Base-by-base conservation (phyloP, 2,113 vertebrate species). In the Neogale vison region DNA sequence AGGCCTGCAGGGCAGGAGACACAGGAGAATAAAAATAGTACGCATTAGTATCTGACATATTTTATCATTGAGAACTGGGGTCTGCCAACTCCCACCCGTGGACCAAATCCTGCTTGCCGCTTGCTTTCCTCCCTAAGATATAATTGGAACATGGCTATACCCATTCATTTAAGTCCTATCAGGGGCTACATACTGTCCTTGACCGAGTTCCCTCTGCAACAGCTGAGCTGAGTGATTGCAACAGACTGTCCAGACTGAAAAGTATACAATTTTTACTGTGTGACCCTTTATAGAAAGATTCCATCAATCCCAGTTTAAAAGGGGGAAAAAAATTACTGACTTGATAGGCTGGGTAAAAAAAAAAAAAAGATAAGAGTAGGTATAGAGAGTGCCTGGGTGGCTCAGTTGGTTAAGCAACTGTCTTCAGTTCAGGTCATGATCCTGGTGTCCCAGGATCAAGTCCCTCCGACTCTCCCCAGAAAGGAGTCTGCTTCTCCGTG, bases 121-220 rank as follows among this genome's bases (percentile, higher is more conserved):
- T 39, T 55, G 15, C 13, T 83, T 82, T 71, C 74, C 80, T 90
- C 57, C 96, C 88, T 50, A 92, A 87, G 83, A 17, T 36, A 94
- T 84, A 81, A 65, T 24, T 81, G 74, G 7, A 50, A 77, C 31
- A 81, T 1, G 74, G 36, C 13, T 57, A 81, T 1, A 2, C 3
- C 20, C 31, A 6, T 89, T 77, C 47, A 42, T 67, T 77, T n/a
- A 61, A 39, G 7, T n/a, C 47, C 13, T 39, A 36, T 77, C 63
- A 34, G 4, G 14, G 45, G 52, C 15, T 72, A 52, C 1, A 8
- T 26, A 23, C 24, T 39, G 31, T 18, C 34, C 7, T 15, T 36
- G 36, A 45, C 65, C 26, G 2, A 20, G 29, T 80, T 86, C 31
- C 47, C 11, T 12, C 23, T 39, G 3, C 9, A 76, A 89, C 26